phyloP scores from a whole-genome alignment of 1,140 invertebrate species.

The Aculops lycopersici region DNA sequence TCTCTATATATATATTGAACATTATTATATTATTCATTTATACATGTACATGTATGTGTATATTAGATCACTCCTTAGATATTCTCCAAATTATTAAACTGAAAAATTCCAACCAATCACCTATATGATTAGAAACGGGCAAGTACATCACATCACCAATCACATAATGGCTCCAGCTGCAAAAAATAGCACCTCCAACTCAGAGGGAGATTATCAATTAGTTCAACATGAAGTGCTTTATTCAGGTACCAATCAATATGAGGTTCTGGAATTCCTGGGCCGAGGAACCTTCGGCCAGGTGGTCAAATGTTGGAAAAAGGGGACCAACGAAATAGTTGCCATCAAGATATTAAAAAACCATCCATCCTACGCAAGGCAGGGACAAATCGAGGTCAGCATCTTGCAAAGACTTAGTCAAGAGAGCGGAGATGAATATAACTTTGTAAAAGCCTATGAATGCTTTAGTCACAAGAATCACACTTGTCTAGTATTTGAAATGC shows the following conservation, averaged over 20 bases:
- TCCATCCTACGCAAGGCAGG: constrained; percentile 93
- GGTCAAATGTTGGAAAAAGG: constrained; percentile 99
- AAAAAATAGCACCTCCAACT: constrained; percentile 18
- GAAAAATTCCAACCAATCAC: no score
- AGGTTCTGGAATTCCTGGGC: constrained; percentile 90
- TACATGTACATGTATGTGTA: no score
- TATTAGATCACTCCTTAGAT: no score
- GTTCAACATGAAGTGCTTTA: constrained; percentile 93
- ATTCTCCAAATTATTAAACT: no score
- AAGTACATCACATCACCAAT: no score
- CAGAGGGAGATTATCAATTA: constrained; percentile 85
- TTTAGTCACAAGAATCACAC: constrained; percentile 99
- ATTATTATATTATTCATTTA: no score
- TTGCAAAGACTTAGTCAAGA: constrained; percentile 84
- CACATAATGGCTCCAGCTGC: constrained; percentile 29
- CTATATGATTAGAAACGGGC: no score
- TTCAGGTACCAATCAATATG: constrained; percentile 64
- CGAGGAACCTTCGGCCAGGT: constrained; percentile 73
- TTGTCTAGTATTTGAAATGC: constrained; percentile 97
- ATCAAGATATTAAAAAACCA: constrained; percentile 99
- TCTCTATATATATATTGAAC: no score
- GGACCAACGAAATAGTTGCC: constrained; percentile 95
- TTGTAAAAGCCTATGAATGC: constrained; percentile 95
- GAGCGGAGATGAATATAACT: constrained; percentile 76
- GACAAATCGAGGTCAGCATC: constrained; percentile 94